Conservation (phyloP, 2,113 vertebrate genomes). For the Poeciliopsis turrubarensis region DNA sequence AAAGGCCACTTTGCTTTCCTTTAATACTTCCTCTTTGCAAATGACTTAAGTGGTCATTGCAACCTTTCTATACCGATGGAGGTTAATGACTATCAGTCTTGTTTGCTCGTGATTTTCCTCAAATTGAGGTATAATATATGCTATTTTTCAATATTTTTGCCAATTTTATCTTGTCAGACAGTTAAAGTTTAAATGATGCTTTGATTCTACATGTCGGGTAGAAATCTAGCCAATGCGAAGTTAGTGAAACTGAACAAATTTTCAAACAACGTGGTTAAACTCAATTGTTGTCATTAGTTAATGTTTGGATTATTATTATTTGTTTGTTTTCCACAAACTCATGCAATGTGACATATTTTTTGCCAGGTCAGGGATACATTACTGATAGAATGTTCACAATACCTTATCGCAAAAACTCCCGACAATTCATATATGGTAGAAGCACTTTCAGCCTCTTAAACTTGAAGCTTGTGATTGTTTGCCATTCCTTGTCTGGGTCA, state of each 20-base stretch:
- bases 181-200: neutral
- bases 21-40: constrained; percentile 76
- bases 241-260: too few species aligned
- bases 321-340: neutral
- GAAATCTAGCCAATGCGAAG: too few species aligned
- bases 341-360: neutral
- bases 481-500: constrained; percentile 37
- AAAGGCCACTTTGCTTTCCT: constrained; percentile 73
- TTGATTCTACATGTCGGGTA: neutral
- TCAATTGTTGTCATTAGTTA: too few species aligned
- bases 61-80: neutral
- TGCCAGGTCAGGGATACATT: neutral
- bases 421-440: neutral
- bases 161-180: neutral
- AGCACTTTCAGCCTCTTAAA: constrained; percentile 27
- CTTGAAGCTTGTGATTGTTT: constrained; percentile 19
- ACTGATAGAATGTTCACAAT: neutral
- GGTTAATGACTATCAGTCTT: too few species aligned
- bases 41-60: constrained; percentile 40
- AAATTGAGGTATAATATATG: too few species aligned
- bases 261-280: too few species aligned
- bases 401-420: neutral
- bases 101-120: too few species aligned
- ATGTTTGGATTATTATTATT: too few species aligned
- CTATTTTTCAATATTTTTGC: too few species aligned